Percentiles rank a stretch among this genome's conserved stretches.
Evolutionary conservation across 2,888 invertebrate species (phyloP).

Genomic region (Pheosia gnoma): DNA sequence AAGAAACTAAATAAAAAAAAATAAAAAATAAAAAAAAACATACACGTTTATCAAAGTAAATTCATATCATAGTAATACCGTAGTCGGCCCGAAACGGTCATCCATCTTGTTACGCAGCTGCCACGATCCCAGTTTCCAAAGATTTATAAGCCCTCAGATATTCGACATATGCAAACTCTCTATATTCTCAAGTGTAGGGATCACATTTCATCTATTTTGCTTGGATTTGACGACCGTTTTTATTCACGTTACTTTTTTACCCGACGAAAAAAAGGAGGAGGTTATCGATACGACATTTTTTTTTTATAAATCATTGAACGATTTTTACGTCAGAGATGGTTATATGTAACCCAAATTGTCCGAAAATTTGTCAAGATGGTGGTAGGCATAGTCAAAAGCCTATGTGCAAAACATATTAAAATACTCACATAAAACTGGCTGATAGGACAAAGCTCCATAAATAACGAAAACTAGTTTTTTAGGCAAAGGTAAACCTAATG

Average conservation of each 20-base stretch:
- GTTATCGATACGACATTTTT: too few relatives aligned
- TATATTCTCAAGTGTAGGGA: background rate
- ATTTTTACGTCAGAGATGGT: too few relatives aligned
- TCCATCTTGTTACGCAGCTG: background rate
- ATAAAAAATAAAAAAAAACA: background rate
- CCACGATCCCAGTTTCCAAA: background rate
- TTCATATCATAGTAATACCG: background rate
- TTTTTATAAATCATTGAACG: too few relatives aligned
- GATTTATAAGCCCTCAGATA: constrained; percentile 6
- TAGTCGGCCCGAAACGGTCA: background rate
- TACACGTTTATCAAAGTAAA: background rate
- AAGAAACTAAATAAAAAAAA: background rate
- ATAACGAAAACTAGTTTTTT: too few relatives aligned
- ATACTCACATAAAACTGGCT: too few relatives aligned
- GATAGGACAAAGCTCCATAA: too few relatives aligned
- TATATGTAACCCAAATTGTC: too few relatives aligned
- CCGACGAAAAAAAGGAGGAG: too few relatives aligned
- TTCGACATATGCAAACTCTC: background rate
- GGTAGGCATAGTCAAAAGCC: too few relatives aligned
- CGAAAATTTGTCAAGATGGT: too few relatives aligned
- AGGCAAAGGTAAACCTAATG: too few relatives aligned
- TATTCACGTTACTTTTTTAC: background rate
- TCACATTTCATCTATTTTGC: background rate
- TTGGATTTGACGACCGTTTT: background rate
- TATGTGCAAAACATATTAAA: too few relatives aligned